These are phyloP conservation scores for Halyomorpha halys DNA, from an alignment of 1,140 invertebrate genomes.

Conservation along the genomic window DNA sequence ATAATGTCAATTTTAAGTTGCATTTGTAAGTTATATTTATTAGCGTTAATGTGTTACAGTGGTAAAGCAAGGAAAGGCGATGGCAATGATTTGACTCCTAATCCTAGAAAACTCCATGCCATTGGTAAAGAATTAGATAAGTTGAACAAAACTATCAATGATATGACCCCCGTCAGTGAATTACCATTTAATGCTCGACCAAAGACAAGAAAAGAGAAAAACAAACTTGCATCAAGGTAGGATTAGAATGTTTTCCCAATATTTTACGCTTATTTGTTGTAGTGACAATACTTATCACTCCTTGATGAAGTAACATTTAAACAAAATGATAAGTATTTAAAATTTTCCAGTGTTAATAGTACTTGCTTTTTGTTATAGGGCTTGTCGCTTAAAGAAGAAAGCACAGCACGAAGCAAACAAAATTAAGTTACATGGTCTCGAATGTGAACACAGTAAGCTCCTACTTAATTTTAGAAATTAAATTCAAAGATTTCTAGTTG, in stretches of 20 bases:
- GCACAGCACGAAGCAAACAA: constrained; percentile 92
- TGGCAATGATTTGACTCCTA: constrained; percentile 93
- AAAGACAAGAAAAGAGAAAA: constrained; percentile 93
- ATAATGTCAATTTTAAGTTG: too few relatives aligned
- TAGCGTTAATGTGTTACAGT: constrained; percentile 38
- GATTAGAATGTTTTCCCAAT: background rate
- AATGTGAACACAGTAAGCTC: constrained; percentile 84
- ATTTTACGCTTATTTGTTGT: too few relatives aligned
- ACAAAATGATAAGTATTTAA: too few relatives aligned
- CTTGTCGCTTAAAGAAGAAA: constrained; percentile 89
- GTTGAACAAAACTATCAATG: constrained; percentile 80
- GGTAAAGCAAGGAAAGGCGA: constrained; percentile 93
- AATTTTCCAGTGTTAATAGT: background rate
- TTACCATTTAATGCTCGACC: constrained; percentile 78
- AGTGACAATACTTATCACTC: too few relatives aligned
- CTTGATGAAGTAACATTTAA: too few relatives aligned
- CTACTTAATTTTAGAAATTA: constrained; percentile 5
- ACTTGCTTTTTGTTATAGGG: constrained; percentile 42
- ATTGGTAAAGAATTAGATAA: constrained; percentile 90
- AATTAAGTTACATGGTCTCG: constrained; percentile 85
- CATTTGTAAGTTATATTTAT: background rate
- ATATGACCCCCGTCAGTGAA: constrained; percentile 90
- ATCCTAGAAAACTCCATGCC: constrained; percentile 77
- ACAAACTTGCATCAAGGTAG: constrained; percentile 84
- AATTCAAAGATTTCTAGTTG: too few relatives aligned